Evolutionary conservation across 2,113 vertebrate genomes (phyloP).

Genomic region (Hippocampus comes): DNA sequence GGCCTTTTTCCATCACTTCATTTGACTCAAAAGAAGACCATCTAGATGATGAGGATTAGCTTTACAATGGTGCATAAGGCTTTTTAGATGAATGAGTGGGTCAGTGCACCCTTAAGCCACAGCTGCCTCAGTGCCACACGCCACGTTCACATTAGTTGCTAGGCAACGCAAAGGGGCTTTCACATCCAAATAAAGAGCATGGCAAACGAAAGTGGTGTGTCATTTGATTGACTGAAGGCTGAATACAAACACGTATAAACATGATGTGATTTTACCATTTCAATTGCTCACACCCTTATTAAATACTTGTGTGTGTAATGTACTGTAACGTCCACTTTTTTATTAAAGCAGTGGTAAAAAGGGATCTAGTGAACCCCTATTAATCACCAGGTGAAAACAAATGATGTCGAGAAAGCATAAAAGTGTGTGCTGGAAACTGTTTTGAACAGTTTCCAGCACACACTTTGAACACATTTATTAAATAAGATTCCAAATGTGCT

Average conservation of each 20-base stretch:
- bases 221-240: conserved; percentile 15
- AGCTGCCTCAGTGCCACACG: conserved; percentile 44
- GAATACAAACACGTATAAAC: not conserved
- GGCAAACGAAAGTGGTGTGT: conserved; percentile 31
- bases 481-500: not conserved
- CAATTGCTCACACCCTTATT: not conserved
- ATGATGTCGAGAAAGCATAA: not conserved
- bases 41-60: conserved; percentile 25
- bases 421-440: too few relatives aligned
- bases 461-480: not conserved
- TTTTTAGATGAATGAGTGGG: conserved; percentile 44
- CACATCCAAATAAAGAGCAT: conserved; percentile 27
- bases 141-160: conserved; percentile 54
- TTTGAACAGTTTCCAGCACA: too few relatives aligned
- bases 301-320: not conserved
- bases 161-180: conserved; percentile 53
- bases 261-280: not conserved
- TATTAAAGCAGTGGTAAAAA: not conserved
- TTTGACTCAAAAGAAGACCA: conserved; percentile 15
- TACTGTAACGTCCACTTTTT: not conserved
- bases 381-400: not conserved
- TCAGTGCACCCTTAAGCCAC: conserved; percentile 45
- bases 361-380: not conserved
- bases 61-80: conserved; percentile 28
- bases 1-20: conserved; percentile 5